A percentile compares a stretch with the other conserved stretches of the same genome.
These are phyloP conservation scores for Drosophila mayaguana DNA, from an alignment of 2,888 invertebrate species.

Conservation along the genomic window DNA sequence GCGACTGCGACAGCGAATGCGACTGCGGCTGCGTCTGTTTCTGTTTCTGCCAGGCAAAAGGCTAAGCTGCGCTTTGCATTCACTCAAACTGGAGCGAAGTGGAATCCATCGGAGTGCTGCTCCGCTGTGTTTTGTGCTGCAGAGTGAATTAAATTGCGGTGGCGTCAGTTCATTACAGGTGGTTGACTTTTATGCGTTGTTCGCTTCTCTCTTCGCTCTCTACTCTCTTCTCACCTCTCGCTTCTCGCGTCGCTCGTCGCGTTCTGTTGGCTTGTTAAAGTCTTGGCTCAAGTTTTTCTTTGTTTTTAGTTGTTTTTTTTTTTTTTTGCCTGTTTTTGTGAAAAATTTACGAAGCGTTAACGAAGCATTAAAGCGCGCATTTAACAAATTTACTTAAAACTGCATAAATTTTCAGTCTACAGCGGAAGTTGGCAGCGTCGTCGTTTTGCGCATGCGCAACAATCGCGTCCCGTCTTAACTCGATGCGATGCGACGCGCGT, in stretches of 20 bases:
- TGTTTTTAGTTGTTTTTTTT: constrained; percentile 28
- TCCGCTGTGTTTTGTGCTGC: constrained; percentile 29
- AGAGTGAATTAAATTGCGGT: constrained; percentile 80
- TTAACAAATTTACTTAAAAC: constrained; percentile 84
- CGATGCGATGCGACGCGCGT: constrained; percentile 38
- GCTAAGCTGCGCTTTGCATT: constrained; percentile 30
- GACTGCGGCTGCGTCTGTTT: too few species aligned
- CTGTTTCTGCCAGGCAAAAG: neutral
- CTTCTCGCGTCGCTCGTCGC: neutral
- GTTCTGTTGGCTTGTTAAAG: constrained; percentile 51
- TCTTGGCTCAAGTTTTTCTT: constrained; percentile 45
- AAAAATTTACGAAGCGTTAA: constrained; percentile 83
- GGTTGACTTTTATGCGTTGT: constrained; percentile 76
- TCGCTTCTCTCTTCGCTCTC: constrained; percentile 19
- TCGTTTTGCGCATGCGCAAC: constrained; percentile 27
- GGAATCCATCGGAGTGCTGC: constrained; percentile 10
- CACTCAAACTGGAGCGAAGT: constrained; percentile 22
- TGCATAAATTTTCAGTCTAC: constrained; percentile 76
- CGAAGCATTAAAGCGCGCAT: constrained; percentile 84
- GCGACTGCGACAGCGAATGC: neutral
- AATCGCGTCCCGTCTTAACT: constrained; percentile 30
- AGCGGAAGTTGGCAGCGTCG: constrained; percentile 57
- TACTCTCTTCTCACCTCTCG: neutral
- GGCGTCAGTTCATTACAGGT: constrained; percentile 83
- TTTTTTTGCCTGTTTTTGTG: constrained; percentile 54